Evolutionary conservation across 2,888 invertebrate species (phyloP).

Genomic region (Ephialtes manifestator): DNA sequence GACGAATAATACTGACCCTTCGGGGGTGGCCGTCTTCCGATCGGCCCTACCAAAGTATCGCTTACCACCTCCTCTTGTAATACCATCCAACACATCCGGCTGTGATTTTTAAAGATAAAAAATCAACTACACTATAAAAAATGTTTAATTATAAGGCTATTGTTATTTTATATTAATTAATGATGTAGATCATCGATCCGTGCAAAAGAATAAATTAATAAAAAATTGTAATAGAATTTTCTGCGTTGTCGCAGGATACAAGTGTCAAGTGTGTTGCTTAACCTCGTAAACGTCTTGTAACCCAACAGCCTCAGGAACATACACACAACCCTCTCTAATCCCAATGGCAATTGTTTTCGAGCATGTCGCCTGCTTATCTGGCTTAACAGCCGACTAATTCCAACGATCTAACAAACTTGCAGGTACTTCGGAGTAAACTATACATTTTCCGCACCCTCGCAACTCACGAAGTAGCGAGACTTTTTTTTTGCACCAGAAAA

Average conservation of each 20-base stretch:
- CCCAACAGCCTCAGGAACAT: slow-evolving; percentile 20
- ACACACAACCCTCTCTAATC: slow-evolving; percentile 74
- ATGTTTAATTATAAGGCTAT: too few relatives aligned
- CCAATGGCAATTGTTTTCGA: slow-evolving; percentile 82
- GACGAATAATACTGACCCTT: slow-evolving; percentile 82
- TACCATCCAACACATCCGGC: slow-evolving; percentile 6
- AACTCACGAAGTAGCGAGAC: slow-evolving; percentile 23
- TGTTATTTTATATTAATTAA: too few relatives aligned
- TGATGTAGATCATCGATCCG: too few relatives aligned
- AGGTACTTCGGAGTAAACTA: slow-evolving; percentile 71
- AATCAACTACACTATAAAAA: slow-evolving; percentile 1
- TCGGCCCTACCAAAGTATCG: slow-evolving; percentile 37
- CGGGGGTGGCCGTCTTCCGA: slow-evolving; percentile 76
- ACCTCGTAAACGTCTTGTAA: slow-evolving; percentile 2
- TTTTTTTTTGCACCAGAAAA: slow-evolving; percentile 15
- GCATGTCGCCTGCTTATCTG: slow-evolving; percentile 85
- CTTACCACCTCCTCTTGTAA: slow-evolving; percentile 10
- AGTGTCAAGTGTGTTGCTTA: not conserved
- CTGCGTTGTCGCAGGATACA: not conserved
- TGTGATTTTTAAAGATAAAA: slow-evolving; percentile 21
- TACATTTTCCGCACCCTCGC: slow-evolving; percentile 66
- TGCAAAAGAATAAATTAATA: too few relatives aligned
- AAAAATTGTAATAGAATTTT: not conserved
- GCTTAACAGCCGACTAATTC: slow-evolving; percentile 85
- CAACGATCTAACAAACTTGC: slow-evolving; percentile 82